Evolutionary conservation across 2,888 invertebrate genomes (phyloP), one percentile per base, ranked within the genome.

Genomic region (Erebia aethiops): DNA sequence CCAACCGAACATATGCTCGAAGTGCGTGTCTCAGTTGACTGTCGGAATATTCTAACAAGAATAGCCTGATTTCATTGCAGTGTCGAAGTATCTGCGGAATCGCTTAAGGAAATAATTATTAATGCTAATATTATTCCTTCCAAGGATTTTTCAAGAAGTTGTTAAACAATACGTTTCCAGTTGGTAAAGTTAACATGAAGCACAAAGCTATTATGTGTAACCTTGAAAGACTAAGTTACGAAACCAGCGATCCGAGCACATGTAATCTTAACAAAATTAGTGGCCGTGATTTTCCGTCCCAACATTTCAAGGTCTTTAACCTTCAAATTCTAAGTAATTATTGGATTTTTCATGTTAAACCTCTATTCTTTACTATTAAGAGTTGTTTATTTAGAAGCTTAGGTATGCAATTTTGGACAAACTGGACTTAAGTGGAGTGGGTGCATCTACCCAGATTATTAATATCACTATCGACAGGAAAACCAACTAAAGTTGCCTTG

Each of bases 171-270:
- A 77, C 76, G 76, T 79, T 77, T 79, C 78, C 72, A 74, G 77
- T 78, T 74, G 75, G 75, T 81, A 82, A 82, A 77, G 78, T 83
- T 78, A 80, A 80, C 78, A 79, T 87, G 82, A 87, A 87, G 87
- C 87, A 87, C 85, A 87, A 85, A 87, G 83, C 85, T 84, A 85
- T 90, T 89, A 86, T 82, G 77, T 76, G 80, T 83, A 87, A 88
- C 91, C 92, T 92, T 91, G 90, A 85, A 82, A 85, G 82, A 82
- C 85, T 80, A 85, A 84, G 83, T 86, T 88, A 89, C 83, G 82
- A 89, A 87, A 89, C 83, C 81, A 82, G 81, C 83, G 82, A 86
- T 82, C 83, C 80, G 78, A 83, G 79, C 84, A 84, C 82, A 87
- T 86, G 86, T 87, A 85, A 88, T 88, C 77, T 86, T 77, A 79